Conservation (phyloP, 2,797 vertebrate species). For the Gymnoscopelus braueri region DNA sequence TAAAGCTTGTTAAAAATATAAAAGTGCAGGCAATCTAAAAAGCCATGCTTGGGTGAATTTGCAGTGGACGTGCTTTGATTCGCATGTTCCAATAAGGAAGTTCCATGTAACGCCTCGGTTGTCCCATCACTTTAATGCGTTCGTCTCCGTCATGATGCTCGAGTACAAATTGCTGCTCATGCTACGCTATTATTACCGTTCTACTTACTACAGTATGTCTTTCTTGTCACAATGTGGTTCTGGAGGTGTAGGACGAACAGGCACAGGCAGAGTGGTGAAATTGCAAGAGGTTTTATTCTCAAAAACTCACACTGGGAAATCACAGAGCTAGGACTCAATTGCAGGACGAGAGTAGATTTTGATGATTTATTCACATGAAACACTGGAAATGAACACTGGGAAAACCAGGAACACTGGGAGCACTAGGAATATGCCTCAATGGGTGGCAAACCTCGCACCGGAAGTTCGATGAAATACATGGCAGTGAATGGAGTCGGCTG, state of each 20-base stretch:
- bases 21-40: not conserved
- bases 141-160: not conserved
- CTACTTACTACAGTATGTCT: not conserved
- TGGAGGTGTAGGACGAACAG: too few relatives aligned
- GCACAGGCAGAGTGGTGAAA: not conserved
- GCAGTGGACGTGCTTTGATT: conserved; percentile 4
- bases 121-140: not conserved
- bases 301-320: too few relatives aligned
- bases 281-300: conserved; percentile 1
- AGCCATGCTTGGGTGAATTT: not conserved
- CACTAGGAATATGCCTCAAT: too few relatives aligned
- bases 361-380: too few relatives aligned
- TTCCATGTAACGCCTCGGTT: not conserved
- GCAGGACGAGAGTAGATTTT: too few relatives aligned
- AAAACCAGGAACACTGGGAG: too few relatives aligned
- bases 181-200: not conserved
- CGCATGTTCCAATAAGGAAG: not conserved
- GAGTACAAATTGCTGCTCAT: not conserved
- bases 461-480: too few relatives aligned
- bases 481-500: too few relatives aligned
- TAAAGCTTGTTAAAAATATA: conserved; percentile 3
- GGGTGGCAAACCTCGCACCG: too few relatives aligned
- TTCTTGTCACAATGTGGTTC: too few relatives aligned
- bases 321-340: too few relatives aligned
- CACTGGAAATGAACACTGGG: too few relatives aligned